Evolutionary conservation across 2,888 invertebrate species (phyloP).

Genomic region (Dascillus cervinus): DNA sequence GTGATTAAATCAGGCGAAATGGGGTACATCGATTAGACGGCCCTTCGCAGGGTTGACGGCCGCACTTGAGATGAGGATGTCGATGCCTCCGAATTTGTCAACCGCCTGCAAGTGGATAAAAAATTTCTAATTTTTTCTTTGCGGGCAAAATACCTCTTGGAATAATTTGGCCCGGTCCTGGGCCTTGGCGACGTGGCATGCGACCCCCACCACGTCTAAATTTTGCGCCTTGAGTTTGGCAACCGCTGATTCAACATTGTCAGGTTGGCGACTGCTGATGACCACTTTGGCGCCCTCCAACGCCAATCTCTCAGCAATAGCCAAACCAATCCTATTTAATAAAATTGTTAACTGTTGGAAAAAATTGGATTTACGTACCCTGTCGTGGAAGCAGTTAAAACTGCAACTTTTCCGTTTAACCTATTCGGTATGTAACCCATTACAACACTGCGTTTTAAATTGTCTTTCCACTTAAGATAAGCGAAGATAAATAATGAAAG

Average conservation of each 20-base stretch:
- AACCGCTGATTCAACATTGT: constrained; percentile 76
- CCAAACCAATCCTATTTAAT: constrained; percentile 87
- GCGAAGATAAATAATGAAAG: too few relatives aligned
- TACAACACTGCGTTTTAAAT: too few relatives aligned
- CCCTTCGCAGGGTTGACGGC: too few relatives aligned
- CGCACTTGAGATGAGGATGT: constrained; percentile 94
- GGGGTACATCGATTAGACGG: too few relatives aligned
- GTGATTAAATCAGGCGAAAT: too few relatives aligned
- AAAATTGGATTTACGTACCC: too few relatives aligned
- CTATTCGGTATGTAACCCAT: too few relatives aligned
- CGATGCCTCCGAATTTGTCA: too few relatives aligned
- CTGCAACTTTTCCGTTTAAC: background rate
- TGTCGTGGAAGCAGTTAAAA: background rate
- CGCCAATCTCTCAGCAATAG: constrained; percentile 81
- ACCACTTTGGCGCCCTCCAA: constrained; percentile 88
- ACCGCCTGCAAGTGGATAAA: too few relatives aligned
- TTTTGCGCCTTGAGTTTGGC: constrained; percentile 62
- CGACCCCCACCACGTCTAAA: constrained; percentile 65
- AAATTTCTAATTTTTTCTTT: constrained; percentile 70
- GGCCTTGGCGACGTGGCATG: constrained; percentile 86
- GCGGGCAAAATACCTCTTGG: too few relatives aligned
- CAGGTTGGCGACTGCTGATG: constrained; percentile 82
- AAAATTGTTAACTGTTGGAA: too few relatives aligned
- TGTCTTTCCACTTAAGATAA: too few relatives aligned
- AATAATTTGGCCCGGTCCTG: constrained; percentile 73